Conservation (phyloP, 2,888 invertebrate genomes). For the Amaurobius ferox region DNA sequence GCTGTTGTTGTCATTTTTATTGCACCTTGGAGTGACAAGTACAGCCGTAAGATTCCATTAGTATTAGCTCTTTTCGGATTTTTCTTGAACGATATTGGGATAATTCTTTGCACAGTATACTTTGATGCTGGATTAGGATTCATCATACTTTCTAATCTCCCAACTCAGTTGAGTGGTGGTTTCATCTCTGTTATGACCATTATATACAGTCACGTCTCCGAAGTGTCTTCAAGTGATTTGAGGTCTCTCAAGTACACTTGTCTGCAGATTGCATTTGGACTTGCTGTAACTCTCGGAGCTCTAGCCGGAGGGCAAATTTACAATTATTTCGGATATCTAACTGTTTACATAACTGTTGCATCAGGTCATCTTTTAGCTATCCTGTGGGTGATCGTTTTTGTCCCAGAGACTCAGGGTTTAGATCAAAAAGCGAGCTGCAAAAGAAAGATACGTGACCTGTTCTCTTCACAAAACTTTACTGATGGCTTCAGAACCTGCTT, state of each 20-base stretch:
- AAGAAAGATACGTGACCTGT: conserved; percentile 51
- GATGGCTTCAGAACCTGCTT: conserved; percentile 45
- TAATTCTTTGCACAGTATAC: conserved; percentile 47
- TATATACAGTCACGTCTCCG: conserved; percentile 62
- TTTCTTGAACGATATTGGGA: conserved; percentile 39
- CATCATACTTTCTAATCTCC: conserved; percentile 38
- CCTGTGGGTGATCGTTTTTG: conserved; percentile 37
- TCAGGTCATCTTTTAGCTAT: conserved; percentile 33
- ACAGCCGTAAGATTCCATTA: conserved; percentile 70
- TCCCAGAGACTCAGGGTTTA: conserved; percentile 47
- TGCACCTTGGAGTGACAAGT: conserved; percentile 72
- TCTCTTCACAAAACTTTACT: conserved; percentile 36
- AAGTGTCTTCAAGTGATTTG: conserved; percentile 35
- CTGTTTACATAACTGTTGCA: conserved; percentile 27
- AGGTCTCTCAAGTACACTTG: conserved; percentile 53
- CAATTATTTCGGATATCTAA: conserved; percentile 29
- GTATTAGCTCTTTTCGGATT: conserved; percentile 52
- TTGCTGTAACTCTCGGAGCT: conserved; percentile 81
- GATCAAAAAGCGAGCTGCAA: conserved; percentile 9
- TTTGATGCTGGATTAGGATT: conserved; percentile 43
- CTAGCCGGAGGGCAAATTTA: conserved; percentile 53
- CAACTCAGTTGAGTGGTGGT: conserved; percentile 40
- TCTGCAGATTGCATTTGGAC: conserved; percentile 80
- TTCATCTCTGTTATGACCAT: conserved; percentile 50
- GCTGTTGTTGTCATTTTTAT: conserved; percentile 50